Evolutionary conservation across 2,888 invertebrate species (phyloP).

Genomic region (Diarsia mendica): DNA sequence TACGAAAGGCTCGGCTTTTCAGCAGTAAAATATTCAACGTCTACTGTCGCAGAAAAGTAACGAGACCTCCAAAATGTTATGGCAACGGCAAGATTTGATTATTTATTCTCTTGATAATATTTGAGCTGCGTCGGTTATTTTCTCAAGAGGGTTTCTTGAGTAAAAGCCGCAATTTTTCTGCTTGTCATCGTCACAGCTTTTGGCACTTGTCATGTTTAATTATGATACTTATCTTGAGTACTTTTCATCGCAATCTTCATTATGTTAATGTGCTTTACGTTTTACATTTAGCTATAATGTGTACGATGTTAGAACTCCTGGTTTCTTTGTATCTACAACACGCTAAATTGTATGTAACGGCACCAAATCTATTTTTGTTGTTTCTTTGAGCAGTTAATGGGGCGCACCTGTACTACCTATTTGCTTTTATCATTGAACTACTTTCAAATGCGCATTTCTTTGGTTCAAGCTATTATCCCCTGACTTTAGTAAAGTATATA

Average conservation of each 20-base stretch:
- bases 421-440: constrained; percentile 12
- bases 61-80: constrained; percentile 39
- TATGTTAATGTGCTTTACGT: neutral
- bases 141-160: constrained; percentile 3
- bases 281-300: constrained; percentile 12
- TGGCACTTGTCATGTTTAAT: constrained; percentile 9
- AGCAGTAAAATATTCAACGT: constrained; percentile 56
- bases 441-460: constrained; percentile 10
- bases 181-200: constrained; percentile 18
- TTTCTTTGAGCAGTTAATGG: constrained; percentile 27
- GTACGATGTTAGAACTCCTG: neutral
- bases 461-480: neutral
- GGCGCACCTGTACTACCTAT: constrained; percentile 13
- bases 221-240: constrained; percentile 12
- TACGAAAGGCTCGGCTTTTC: constrained; percentile 24
- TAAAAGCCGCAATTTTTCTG: constrained; percentile 12
- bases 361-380: constrained; percentile 17
- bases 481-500: neutral
- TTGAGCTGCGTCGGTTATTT: constrained; percentile 29
- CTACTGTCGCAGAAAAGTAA: constrained; percentile 43
- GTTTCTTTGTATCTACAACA: constrained; percentile 23
- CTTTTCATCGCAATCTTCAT: constrained; percentile 1
- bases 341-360: constrained; percentile 33
- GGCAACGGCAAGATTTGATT: constrained; percentile 40
- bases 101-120: constrained; percentile 50